Evolutionary conservation across 2,797 vertebrate species (phyloP).

Genomic region (Chiloscyllium punctatum): DNA sequence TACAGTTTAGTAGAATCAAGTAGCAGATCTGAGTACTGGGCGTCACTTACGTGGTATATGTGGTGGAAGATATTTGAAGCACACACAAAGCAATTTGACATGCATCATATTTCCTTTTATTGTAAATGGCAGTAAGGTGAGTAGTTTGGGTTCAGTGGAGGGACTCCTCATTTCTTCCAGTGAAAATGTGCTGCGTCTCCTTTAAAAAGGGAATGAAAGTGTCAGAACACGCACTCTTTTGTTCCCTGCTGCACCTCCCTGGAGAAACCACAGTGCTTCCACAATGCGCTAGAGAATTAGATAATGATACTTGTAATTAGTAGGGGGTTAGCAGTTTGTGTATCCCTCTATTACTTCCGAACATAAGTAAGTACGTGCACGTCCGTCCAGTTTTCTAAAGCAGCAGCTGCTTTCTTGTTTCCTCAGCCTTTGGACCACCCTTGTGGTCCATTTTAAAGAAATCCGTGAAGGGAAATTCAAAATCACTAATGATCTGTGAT

Average conservation of each 20-base stretch:
- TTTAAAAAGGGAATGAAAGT: not conserved
- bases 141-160: not conserved
- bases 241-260: not conserved
- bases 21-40: not conserved
- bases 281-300: not conserved
- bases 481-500: not conserved
- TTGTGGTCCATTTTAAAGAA: slow-evolving; percentile 7
- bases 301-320: slow-evolving; percentile 13
- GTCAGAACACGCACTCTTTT: not conserved
- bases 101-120: not conserved
- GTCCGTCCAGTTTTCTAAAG: not conserved
- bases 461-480: not conserved
- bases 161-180: not conserved
- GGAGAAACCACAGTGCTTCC: not conserved
- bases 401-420: not conserved
- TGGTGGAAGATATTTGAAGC: not conserved
- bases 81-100: not conserved
- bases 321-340: not conserved
- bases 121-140: not conserved
- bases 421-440: not conserved
- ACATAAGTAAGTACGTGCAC: not conserved
- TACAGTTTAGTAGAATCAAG: not conserved
- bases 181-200: not conserved
- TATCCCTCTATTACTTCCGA: not conserved
- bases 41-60: not conserved